Conservation (phyloP, 1,140 invertebrate species). For the Ceratoteleas bidentatus region DNA sequence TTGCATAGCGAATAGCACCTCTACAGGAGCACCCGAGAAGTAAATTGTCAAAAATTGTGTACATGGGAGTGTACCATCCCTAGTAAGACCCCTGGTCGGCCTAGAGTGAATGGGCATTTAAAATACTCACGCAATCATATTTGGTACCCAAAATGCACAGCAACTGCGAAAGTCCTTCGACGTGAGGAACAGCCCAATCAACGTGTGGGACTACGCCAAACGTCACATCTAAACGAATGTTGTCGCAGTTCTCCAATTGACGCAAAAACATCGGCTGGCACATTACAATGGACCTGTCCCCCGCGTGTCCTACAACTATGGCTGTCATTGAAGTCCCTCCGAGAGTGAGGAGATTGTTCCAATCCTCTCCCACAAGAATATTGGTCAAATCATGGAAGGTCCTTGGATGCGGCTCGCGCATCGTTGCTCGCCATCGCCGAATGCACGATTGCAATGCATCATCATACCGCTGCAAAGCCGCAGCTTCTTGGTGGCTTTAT, state of each 20-base stretch:
- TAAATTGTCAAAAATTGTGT: too few relatives aligned
- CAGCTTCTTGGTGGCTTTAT: too few relatives aligned
- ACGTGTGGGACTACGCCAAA: not conserved
- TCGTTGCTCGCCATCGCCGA: too few relatives aligned
- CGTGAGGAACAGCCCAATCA: not conserved
- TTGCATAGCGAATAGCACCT: too few relatives aligned
- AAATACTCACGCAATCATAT: conserved; percentile 1
- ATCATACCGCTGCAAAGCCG: too few relatives aligned
- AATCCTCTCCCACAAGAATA: not conserved
- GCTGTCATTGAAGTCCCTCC: not conserved
- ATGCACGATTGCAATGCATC: too few relatives aligned
- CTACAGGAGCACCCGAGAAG: too few relatives aligned
- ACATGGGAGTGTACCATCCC: too few relatives aligned
- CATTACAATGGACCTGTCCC: not conserved
- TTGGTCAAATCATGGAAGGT: not conserved
- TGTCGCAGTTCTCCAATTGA: not conserved
- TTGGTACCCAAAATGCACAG: not conserved
- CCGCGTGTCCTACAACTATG: not conserved
- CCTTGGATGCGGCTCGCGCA: not conserved
- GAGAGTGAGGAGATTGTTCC: not conserved
- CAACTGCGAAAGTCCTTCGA: not conserved
- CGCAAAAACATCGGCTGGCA: not conserved
- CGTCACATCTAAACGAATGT: not conserved
- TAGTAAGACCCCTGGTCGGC: too few relatives aligned
- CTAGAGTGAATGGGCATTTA: too few relatives aligned